Conservation (phyloP, 2,797 vertebrate species). For the Cossypha heuglini region DNA sequence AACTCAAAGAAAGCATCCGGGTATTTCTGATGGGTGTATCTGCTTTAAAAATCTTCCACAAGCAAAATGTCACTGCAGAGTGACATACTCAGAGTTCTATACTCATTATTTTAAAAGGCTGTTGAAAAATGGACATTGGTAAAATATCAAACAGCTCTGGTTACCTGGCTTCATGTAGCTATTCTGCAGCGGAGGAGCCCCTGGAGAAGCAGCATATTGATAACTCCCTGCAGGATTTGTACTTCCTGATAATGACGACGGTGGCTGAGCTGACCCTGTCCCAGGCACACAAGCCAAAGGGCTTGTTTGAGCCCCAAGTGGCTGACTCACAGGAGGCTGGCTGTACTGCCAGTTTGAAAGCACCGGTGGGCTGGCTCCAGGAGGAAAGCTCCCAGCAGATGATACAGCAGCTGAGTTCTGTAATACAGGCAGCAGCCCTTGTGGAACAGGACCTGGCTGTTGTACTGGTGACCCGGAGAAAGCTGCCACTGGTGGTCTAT, state of each 20-base stretch:
- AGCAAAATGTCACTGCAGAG: neutral
- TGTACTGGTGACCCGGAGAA: conserved; percentile 73
- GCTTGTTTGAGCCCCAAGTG: conserved; percentile 70
- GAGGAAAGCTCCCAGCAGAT: conserved; percentile 77
- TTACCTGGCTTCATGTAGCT: conserved; percentile 87
- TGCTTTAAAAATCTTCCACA: neutral
- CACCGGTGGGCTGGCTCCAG: conserved; percentile 69
- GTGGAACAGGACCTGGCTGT: conserved; percentile 68
- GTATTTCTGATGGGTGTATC: neutral
- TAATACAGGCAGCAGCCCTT: conserved; percentile 59
- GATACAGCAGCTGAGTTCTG: conserved; percentile 79
- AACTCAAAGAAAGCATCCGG: neutral
- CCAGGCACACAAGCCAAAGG: conserved; percentile 70
- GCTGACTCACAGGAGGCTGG: conserved; percentile 56
- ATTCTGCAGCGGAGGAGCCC: conserved; percentile 76
- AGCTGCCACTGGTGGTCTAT: conserved; percentile 76
- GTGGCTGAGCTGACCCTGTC: conserved; percentile 53
- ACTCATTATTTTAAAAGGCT: rapidly evolving
- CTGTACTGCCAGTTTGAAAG: conserved; percentile 84
- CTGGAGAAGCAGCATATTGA: conserved; percentile 75
- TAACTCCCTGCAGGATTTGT: conserved; percentile 71
- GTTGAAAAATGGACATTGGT: rapidly evolving
- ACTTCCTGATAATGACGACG: conserved; percentile 51
- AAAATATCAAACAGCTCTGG: neutral
- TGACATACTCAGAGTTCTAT: neutral